phyloP scores from a whole-genome alignment of 2,888 invertebrate species.

The Subacronicta megacephala region DNA sequence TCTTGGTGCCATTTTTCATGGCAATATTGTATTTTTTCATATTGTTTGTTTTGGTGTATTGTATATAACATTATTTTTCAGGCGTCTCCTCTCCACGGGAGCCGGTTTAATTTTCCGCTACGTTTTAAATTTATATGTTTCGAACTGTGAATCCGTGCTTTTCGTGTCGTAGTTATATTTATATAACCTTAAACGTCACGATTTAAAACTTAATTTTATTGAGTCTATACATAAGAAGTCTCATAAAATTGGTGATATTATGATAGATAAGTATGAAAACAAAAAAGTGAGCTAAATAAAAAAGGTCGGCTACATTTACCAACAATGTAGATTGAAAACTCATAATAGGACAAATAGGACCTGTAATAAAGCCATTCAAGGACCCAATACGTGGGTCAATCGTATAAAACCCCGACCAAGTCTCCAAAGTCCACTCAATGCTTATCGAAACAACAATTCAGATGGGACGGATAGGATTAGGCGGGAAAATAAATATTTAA shows the following conservation, averaged over 20 bases:
- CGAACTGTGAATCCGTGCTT: constrained; percentile 50
- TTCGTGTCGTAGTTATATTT: constrained; percentile 14
- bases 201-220: too few relatives aligned
- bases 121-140: constrained; percentile 71
- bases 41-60: constrained; percentile 68
- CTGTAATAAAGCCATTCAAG: constrained; percentile 45
- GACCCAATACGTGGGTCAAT: constrained; percentile 60
- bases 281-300: too few relatives aligned
- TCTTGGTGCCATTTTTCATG: constrained; percentile 62
- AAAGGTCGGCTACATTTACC: constrained; percentile 4
- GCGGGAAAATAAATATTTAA: constrained; percentile 82
- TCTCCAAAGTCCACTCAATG: constrained; percentile 71
- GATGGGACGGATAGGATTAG: constrained; percentile 68
- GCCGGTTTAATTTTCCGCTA: constrained; percentile 79
- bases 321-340: constrained; percentile 17
- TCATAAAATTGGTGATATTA: too few relatives aligned
- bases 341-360: constrained; percentile 9
- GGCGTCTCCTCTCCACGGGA: constrained; percentile 64
- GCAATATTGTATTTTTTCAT: constrained; percentile 67
- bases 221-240: too few relatives aligned
- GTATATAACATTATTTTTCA: constrained; percentile 70
- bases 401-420: constrained; percentile 71
- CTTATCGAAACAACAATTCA: constrained; percentile 63
- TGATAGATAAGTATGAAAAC: too few relatives aligned
- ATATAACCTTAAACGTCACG: too few relatives aligned